Conservation (phyloP, 1,140 invertebrate species). For the Drosophila orena region DNA sequence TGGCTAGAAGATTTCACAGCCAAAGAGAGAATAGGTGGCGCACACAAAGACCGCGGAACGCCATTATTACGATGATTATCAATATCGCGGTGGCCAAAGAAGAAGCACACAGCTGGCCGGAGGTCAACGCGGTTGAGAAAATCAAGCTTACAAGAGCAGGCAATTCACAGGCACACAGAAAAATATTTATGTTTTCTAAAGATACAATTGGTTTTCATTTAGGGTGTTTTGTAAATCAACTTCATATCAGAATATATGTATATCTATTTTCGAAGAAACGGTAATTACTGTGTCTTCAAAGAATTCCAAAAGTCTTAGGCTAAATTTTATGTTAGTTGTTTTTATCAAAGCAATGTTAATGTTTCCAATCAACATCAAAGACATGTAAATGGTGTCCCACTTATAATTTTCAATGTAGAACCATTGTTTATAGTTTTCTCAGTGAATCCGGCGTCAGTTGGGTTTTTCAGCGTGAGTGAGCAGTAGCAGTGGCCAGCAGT, state of each 20-base stretch:
- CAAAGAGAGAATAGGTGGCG: slow-evolving; percentile 52
- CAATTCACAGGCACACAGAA: slow-evolving; percentile 57
- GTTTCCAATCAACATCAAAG: too few relatives aligned
- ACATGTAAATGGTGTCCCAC: too few relatives aligned
- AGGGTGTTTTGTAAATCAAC: background rate
- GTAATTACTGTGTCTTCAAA: too few relatives aligned
- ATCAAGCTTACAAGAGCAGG: slow-evolving; percentile 72
- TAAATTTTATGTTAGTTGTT: too few relatives aligned
- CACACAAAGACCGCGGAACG: slow-evolving; percentile 34
- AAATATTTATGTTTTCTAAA: slow-evolving; percentile 9
- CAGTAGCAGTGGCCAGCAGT: slow-evolving; percentile 30
- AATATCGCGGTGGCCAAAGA: slow-evolving; percentile 25
- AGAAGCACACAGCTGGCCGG: slow-evolving; percentile 62
- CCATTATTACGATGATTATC: slow-evolving; percentile 43
- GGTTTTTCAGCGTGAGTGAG: slow-evolving; percentile 1
- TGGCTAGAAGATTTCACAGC: slow-evolving; percentile 69
- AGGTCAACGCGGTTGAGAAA: slow-evolving; percentile 71
- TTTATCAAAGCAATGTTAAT: too few relatives aligned
- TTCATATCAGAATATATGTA: too few relatives aligned
- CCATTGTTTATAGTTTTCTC: background rate
- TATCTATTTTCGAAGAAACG: too few relatives aligned
- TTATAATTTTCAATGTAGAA: too few relatives aligned
- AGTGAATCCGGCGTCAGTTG: slow-evolving; percentile 25
- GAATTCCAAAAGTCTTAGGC: too few relatives aligned
- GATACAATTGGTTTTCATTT: background rate